phyloP scores from a whole-genome alignment of 2,113 vertebrate species.

The Ia io region DNA sequence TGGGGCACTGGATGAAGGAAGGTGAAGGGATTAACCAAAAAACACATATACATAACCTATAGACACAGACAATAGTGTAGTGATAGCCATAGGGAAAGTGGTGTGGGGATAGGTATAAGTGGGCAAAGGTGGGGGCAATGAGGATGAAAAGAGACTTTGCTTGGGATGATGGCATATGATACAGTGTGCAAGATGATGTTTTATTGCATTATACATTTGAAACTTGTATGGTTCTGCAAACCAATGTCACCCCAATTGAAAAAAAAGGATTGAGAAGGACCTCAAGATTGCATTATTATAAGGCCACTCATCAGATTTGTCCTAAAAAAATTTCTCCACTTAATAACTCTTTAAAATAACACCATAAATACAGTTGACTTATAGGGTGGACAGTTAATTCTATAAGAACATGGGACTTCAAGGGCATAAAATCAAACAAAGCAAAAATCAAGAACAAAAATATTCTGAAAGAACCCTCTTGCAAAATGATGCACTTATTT shows the following conservation, averaged over 20 bases:
- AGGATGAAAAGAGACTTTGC: not conserved
- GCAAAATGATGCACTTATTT: not conserved
- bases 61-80: not conserved
- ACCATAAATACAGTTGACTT: not conserved
- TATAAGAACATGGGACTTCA: not conserved
- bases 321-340: not conserved
- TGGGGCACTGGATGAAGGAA: not conserved
- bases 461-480: not conserved
- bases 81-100: not conserved
- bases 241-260: not conserved
- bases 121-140: not conserved
- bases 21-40: not conserved
- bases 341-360: constrained; percentile 30
- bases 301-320: not conserved
- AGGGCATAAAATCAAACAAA: not conserved
- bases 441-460: not conserved
- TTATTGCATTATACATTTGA: not conserved
- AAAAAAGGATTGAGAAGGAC: not conserved
- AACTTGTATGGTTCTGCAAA: not conserved
- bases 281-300: not conserved
- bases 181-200: not conserved
- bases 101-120: not conserved
- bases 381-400: not conserved
- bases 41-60: not conserved
- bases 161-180: not conserved